Evolutionary conservation across 64 coral and sea anemone genomes (phyloP).

Genomic region (Trachythela sp.): DNA sequence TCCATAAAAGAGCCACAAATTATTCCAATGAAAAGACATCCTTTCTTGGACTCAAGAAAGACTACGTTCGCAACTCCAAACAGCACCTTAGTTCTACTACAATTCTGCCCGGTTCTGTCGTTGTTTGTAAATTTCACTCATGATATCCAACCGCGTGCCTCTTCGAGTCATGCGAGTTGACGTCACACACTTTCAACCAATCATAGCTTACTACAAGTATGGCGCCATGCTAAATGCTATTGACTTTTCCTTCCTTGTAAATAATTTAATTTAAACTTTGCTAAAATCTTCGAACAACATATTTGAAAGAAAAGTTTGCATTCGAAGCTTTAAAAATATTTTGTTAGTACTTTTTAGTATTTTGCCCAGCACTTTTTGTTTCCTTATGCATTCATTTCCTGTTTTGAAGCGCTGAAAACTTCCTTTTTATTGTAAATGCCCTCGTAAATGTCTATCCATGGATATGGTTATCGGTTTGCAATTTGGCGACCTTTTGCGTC

Average conservation of each 20-base stretch:
- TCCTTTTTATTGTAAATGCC: neutral
- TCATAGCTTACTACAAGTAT: neutral
- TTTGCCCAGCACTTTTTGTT: neutral
- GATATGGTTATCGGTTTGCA: no score
- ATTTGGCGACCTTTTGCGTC: no score
- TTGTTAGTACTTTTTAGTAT: neutral
- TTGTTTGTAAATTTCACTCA: slow-evolving; percentile 14
- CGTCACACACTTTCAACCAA: neutral
- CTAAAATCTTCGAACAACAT: neutral
- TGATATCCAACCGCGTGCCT: neutral
- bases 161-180: neutral
- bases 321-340: neutral
- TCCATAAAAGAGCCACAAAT: neutral
- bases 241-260: neutral
- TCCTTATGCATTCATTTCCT: neutral
- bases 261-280: neutral
- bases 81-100: neutral
- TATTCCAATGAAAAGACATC: neutral
- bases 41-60: neutral
- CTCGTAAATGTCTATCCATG: no score
- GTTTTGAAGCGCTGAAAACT: neutral
- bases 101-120: neutral
- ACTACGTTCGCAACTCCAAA: neutral
- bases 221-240: neutral
- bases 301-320: neutral